Percentiles rank a stretch among this genome's conserved stretches.
These are phyloP conservation scores for Ditylenchus weischeri DNA, from an alignment of 2,888 invertebrate species.

Conservation along the genomic window DNA sequence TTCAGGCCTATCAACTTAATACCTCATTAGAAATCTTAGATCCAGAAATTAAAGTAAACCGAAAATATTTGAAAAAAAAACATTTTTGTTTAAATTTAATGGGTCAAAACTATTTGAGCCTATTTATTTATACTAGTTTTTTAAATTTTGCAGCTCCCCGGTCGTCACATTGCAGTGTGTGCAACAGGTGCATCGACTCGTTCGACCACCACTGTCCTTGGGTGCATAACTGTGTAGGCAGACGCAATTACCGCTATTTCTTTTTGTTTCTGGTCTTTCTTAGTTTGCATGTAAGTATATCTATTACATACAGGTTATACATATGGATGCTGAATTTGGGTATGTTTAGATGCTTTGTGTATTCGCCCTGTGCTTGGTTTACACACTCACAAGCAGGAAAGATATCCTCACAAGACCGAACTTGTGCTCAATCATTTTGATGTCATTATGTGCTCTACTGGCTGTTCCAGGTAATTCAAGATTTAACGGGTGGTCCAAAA, in stretches of 20 bases:
- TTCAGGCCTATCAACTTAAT: too few species aligned
- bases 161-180: conserved; percentile 59
- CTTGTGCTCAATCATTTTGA: conserved; percentile 70
- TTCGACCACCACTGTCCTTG: conserved; percentile 94
- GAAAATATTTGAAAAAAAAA: too few species aligned
- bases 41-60: too few species aligned
- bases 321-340: too few species aligned
- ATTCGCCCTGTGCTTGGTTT: conserved; percentile 86
- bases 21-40: too few species aligned
- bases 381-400: conserved; percentile 75
- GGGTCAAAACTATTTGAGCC: not conserved
- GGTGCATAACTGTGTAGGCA: conserved; percentile 60
- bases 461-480: conserved; percentile 71
- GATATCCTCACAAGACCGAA: conserved; percentile 48
- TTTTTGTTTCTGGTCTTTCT: conserved; percentile 95
- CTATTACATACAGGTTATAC: too few species aligned
- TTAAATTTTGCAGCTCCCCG: too few species aligned
- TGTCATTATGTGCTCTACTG: conserved; percentile 84
- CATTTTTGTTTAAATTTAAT: too few species aligned
- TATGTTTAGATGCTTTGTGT: conserved; percentile 78
- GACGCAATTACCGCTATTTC: conserved; percentile 80
- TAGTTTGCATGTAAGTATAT: conserved; percentile 71
- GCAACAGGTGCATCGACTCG: conserved; percentile 68
- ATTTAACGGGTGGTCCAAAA: too few species aligned
- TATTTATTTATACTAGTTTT: too few species aligned